Conservation (phyloP, 2,797 vertebrate genomes). For the Phalanger gymnotis region DNA sequence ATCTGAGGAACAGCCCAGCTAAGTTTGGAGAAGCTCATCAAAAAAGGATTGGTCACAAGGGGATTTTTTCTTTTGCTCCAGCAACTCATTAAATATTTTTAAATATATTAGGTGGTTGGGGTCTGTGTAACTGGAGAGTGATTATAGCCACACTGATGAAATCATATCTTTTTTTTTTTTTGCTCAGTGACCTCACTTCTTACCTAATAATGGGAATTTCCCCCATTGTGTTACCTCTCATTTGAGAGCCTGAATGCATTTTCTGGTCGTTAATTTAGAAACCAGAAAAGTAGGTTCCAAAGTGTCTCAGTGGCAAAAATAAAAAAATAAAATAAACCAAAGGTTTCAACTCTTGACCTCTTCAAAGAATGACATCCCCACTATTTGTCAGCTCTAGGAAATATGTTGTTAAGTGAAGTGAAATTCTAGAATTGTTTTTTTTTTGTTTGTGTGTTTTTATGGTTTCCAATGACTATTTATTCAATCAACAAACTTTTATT, state of each 20-base stretch:
- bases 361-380: neutral
- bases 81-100: neutral
- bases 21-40: neutral
- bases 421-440: neutral
- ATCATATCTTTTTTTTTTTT: neutral
- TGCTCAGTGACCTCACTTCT: constrained; percentile 10
- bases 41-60: neutral
- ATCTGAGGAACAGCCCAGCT: neutral
- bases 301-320: neutral
- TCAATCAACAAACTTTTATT: neutral
- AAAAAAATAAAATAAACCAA: neutral
- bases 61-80: neutral
- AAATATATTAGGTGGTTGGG: neutral
- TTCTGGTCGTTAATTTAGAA: constrained; percentile 16
- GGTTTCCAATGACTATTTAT: neutral
- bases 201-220: constrained; percentile 22
- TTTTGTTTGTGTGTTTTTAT: neutral
- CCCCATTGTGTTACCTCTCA: constrained; percentile 13
- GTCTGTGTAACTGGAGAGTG: neutral
- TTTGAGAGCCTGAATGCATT: constrained; percentile 32
- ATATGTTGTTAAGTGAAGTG: neutral
- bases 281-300: neutral
- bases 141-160: neutral
- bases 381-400: neutral
- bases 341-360: neutral